Conservation (phyloP, 2,113 vertebrate species). For the Pseudopodoces humilis region DNA sequence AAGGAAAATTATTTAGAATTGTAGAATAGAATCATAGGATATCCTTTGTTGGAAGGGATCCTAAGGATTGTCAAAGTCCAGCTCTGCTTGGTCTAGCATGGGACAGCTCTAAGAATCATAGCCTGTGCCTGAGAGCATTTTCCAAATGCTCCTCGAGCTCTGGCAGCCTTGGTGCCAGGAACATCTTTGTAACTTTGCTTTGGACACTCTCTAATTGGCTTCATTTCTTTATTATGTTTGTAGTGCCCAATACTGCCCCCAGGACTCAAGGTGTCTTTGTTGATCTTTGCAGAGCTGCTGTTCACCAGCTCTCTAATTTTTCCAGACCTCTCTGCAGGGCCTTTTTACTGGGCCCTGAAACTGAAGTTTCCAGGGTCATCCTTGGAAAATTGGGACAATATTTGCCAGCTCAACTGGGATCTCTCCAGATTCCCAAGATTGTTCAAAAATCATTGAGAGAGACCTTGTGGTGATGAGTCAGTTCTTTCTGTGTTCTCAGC, state of each 20-base stretch:
- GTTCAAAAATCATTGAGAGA: neutral
- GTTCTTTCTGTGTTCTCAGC: neutral
- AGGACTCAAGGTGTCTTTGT: neutral
- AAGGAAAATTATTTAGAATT: neutral
- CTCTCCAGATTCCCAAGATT: neutral
- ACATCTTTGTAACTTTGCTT: neutral
- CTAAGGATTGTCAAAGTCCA: neutral
- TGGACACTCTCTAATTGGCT: neutral
- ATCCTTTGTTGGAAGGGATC: neutral
- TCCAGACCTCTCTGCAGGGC: neutral
- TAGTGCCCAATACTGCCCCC: neutral
- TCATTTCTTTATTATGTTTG: neutral
- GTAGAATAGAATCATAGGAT: neutral
- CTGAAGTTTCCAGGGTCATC: neutral
- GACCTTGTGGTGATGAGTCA: neutral
- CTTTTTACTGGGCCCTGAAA: too few species aligned
- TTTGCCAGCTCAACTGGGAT: neutral
- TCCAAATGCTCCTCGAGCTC: neutral
- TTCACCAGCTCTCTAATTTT: neutral
- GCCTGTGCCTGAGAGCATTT: neutral
- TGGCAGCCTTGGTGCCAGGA: neutral
- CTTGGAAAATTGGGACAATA: rapidly evolving
- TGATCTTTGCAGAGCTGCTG: neutral
- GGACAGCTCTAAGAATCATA: neutral
- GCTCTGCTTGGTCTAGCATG: neutral